phyloP scores from a whole-genome alignment of 1,140 invertebrate species.

The Pristionchus pacificus region DNA sequence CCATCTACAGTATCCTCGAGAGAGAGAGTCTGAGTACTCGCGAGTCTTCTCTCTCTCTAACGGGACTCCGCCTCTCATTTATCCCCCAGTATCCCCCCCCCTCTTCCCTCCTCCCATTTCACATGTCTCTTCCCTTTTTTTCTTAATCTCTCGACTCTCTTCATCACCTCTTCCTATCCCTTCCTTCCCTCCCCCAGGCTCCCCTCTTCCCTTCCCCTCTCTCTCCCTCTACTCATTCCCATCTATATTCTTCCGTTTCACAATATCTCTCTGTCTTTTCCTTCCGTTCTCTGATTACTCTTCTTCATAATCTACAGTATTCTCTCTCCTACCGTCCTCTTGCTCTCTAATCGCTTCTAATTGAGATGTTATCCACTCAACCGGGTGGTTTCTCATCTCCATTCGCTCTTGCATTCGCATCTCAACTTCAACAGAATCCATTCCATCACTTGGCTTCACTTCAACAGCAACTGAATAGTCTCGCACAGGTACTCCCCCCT shows the following conservation, averaged over 20 bases:
- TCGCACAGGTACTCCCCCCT: background rate
- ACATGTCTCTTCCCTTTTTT: background rate
- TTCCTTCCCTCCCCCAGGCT: background rate
- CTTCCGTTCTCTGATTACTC: too few relatives aligned
- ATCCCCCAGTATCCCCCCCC: background rate
- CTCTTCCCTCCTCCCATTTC: background rate
- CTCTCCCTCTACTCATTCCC: background rate
- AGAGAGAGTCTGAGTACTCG: too few relatives aligned
- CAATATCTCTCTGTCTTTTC: background rate
- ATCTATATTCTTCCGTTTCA: background rate
- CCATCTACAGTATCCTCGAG: too few relatives aligned
- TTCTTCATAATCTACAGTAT: too few relatives aligned
- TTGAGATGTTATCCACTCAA: background rate
- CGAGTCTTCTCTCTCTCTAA: too few relatives aligned
- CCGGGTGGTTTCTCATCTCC: background rate
- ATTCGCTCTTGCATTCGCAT: background rate
- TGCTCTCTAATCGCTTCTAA: too few relatives aligned
- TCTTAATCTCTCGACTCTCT: background rate
- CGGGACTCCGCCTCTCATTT: too few relatives aligned
- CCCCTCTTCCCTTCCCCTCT: background rate
- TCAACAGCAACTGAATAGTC: background rate
- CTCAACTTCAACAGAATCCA: background rate
- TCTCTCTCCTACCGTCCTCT: too few relatives aligned
- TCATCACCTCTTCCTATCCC: background rate
- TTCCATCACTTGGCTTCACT: background rate